phyloP scores from a whole-genome alignment of 2,888 invertebrate genomes.

The Drosophila paramelanica region DNA sequence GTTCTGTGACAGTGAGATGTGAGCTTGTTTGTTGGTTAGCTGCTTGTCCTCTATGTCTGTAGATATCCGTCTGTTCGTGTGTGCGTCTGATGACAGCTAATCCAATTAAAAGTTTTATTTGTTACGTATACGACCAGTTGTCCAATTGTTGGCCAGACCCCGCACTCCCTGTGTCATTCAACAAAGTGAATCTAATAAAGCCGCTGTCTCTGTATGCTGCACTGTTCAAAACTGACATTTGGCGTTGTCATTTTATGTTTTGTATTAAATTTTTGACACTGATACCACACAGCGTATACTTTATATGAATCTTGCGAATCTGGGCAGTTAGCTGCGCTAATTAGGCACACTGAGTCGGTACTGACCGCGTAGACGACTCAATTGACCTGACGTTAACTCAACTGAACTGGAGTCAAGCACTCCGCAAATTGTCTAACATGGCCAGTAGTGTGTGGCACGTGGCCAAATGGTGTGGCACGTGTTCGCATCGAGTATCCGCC shows the following conservation, averaged over 20 bases:
- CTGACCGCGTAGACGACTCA: conserved; percentile 16
- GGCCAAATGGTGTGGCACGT: conserved; percentile 43
- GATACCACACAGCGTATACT: conserved; percentile 16
- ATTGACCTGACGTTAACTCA: conserved; percentile 46
- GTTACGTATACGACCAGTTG: conserved; percentile 67
- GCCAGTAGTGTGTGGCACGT: conserved; percentile 42
- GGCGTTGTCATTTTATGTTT: background rate
- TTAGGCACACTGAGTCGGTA: conserved; percentile 25
- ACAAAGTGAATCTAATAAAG: conserved; percentile 75
- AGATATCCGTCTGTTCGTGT: conserved; percentile 37
- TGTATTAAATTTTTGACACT: conserved; percentile 35
- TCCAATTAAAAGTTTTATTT: conserved; percentile 83
- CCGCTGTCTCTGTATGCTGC: conserved; percentile 35
- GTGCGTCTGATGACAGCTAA: conserved; percentile 76
- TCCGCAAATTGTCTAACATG: conserved; percentile 47
- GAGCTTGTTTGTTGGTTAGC: conserved; percentile 71
- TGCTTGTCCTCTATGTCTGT: conserved; percentile 49
- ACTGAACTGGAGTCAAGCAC: conserved; percentile 52
- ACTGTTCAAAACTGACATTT: conserved; percentile 41
- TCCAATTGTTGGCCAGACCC: conserved; percentile 9
- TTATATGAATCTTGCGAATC: conserved; percentile 25
- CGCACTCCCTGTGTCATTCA: conserved; percentile 54
- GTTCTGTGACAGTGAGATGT: conserved; percentile 68
- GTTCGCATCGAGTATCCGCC: conserved; percentile 24
- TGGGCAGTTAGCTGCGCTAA: conserved; percentile 30